Base-by-base conservation (phyloP, 2,888 invertebrate species). In the Pammene aurita region DNA sequence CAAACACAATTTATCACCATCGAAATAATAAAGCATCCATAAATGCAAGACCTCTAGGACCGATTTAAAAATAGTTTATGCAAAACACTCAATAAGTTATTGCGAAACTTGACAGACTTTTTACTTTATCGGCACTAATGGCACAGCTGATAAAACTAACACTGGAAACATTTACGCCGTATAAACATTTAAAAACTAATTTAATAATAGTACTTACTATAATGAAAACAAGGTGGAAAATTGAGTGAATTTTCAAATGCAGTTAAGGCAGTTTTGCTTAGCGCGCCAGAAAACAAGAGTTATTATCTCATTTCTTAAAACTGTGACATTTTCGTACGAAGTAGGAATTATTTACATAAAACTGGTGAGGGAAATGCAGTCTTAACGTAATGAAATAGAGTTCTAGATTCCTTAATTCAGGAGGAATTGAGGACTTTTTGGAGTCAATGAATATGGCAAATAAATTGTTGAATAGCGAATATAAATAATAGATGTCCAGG, bases 71-170 rank as follows among this genome's bases (percentile, higher is more conserved):
- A 57, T 50, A 42, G 57, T 57, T 66, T 58, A 42, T 66, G 62
- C 57, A 57, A 67, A 56, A 41, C 56, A 57, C 48, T 62, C 18
- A 34, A 63, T 63, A 50, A 63, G 16, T 63, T 57, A 58, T 52
- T 44, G 26, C 63, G 35, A 64, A 63, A 58, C 26, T 42, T 68
- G 63, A 58, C 63, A 68, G 63, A 42, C 48, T 48, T 52, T 67
- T 68, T 63, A 55, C 48, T 62, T 56, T 62, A 48, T 67, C 67
- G 42, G 35, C 11, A 11, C 44, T 68, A 68, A 68, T 68, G 57
- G 63, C 57, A 44, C 0, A 52, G 35, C 38, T 52, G 68, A 68
- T 68, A 68, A 68, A 68, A 54, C 34, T 54, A 54, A 54, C 34
- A n/a, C 34, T 34, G 0, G n/a, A 7, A 34, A 13, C n/a, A 34